These are phyloP conservation scores for Protaetia brevitarsis DNA, from an alignment of 1,140 invertebrate genomes.

Conservation along the genomic window DNA sequence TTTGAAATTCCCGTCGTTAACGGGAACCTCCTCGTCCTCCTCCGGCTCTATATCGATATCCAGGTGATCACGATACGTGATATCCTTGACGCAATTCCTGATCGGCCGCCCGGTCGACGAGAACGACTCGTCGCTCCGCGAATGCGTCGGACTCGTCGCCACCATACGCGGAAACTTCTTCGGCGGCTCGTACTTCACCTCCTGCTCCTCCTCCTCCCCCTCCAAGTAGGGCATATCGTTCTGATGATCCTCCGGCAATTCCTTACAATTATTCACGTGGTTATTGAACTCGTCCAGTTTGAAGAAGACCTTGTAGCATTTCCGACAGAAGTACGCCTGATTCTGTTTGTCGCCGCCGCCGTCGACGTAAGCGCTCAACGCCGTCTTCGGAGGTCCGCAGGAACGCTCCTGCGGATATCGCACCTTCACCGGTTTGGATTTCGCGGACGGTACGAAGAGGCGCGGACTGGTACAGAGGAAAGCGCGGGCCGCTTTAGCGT, in stretches of 20 bases:
- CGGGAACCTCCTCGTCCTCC: slow-evolving; percentile 22
- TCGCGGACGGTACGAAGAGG: background rate
- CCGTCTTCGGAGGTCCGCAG: slow-evolving; percentile 25
- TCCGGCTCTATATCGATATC: slow-evolving; percentile 26
- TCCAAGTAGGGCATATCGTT: background rate
- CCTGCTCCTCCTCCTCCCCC: background rate
- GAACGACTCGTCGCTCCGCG: slow-evolving; percentile 21
- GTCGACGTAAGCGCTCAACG: slow-evolving; percentile 18
- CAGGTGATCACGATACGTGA: slow-evolving; percentile 38
- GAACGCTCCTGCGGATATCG: slow-evolving; percentile 26
- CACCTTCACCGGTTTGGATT: slow-evolving; percentile 30
- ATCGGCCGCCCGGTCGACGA: slow-evolving; percentile 39
- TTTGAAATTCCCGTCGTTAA: slow-evolving; percentile 20
- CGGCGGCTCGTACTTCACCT: slow-evolving; percentile 19
- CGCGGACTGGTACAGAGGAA: slow-evolving; percentile 3
- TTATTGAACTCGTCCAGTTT: slow-evolving; percentile 47
- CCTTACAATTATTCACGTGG: slow-evolving; percentile 42
- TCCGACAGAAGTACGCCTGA: slow-evolving; percentile 47
- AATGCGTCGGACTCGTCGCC: background rate
- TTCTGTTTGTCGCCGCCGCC: slow-evolving; percentile 32
- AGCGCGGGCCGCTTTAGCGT: slow-evolving; percentile 4
- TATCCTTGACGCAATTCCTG: slow-evolving; percentile 41
- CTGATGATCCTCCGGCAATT: background rate
- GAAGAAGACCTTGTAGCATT: slow-evolving; percentile 47
- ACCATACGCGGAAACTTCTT: background rate